phyloP scores from a whole-genome alignment of 2,888 invertebrate genomes.

The Drosophila lutescens region DNA sequence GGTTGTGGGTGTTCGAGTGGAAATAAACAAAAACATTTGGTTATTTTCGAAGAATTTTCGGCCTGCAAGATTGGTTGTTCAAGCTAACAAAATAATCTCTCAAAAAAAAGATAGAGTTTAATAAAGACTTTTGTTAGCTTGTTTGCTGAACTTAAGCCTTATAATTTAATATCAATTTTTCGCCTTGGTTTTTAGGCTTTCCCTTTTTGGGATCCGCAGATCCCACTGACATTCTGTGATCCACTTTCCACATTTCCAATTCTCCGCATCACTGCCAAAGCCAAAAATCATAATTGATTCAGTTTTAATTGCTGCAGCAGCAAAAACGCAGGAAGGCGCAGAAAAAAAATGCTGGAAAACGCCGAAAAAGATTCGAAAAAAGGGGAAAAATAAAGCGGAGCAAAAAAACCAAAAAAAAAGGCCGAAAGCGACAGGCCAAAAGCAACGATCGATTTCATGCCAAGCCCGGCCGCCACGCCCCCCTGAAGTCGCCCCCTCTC shows the following conservation, averaged over 20 bases:
- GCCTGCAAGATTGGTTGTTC: background rate
- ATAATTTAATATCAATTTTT: too few species aligned
- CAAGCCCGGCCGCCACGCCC: conserved; percentile 21
- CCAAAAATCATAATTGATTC: conserved; percentile 74
- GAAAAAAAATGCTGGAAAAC: conserved; percentile 3
- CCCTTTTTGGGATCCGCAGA: background rate
- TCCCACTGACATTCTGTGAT: conserved; percentile 5
- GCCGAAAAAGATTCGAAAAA: conserved; percentile 35
- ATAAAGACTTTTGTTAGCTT: too few species aligned
- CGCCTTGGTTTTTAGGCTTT: too few species aligned
- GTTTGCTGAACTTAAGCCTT: too few species aligned
- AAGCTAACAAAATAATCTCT: too few species aligned
- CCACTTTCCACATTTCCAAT: conserved; percentile 33
- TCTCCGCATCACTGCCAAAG: conserved; percentile 49
- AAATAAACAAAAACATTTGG: conserved; percentile 10
- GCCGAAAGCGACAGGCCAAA: conserved; percentile 57
- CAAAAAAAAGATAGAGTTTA: too few species aligned
- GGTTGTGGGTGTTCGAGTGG: conserved; percentile 25
- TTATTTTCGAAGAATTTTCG: conserved; percentile 3
- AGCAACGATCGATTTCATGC: conserved; percentile 66
- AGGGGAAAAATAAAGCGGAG: background rate
- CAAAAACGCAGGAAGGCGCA: conserved; percentile 21
- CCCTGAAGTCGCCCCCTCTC: background rate
- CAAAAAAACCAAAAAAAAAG: conserved; percentile 1
- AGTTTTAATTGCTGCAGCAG: conserved; percentile 68